Percentiles rank a stretch among this genome's conserved stretches.
Conservation (phyloP, 2,888 invertebrate genomes). For the Hydraecia micacea region DNA sequence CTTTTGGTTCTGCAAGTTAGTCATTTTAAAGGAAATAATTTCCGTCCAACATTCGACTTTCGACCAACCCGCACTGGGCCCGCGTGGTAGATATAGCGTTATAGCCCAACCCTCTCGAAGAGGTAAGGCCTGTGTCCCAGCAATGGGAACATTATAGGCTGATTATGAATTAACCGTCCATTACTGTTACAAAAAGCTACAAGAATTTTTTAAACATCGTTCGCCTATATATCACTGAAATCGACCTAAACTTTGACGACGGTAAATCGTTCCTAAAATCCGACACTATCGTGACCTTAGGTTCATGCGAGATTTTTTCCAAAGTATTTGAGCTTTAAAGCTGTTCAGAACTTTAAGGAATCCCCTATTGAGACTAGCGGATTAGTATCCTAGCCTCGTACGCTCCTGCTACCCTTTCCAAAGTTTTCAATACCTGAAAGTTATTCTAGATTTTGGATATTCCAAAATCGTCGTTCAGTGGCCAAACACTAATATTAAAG, state of each 20-base stretch:
- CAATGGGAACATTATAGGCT: no score
- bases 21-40: conserved; percentile 9
- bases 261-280: conserved; percentile 23
- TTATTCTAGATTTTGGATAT: conserved; percentile 9
- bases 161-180: not conserved
- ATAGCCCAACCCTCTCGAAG: not conserved
- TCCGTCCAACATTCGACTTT: not conserved
- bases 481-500: not conserved
- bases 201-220: not conserved
- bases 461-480: not conserved
- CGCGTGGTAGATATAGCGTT: no score
- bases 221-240: not conserved
- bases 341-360: conserved; percentile 35
- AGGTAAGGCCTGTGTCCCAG: no score
- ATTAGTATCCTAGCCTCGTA: conserved; percentile 48
- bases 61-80: not conserved
- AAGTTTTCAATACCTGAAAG: conserved; percentile 16
- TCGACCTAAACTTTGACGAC: conserved; percentile 15
- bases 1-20: conserved; percentile 11
- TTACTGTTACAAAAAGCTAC: not conserved
- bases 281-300: conserved; percentile 29
- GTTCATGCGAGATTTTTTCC: conserved; percentile 23
- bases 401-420: conserved; percentile 8
- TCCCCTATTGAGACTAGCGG: conserved; percentile 16
- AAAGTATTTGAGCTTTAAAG: conserved; percentile 36